A percentile compares a stretch with the other conserved stretches of the same genome.
These are phyloP conservation scores for Tinea trinotella DNA, from an alignment of 2,888 invertebrate species.

Conservation along the genomic window DNA sequence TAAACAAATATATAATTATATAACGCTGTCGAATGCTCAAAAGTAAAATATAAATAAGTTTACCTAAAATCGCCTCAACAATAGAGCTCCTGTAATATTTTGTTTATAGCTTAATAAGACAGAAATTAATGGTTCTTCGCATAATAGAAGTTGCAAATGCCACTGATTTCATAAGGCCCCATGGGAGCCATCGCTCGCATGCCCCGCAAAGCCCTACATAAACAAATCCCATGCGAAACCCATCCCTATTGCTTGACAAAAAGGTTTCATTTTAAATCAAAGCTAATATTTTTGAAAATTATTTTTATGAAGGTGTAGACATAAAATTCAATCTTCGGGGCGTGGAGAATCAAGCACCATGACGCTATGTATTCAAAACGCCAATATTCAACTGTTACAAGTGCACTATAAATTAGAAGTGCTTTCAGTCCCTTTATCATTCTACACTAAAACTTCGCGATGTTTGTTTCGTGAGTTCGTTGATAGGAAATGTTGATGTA, in stretches of 20 bases:
- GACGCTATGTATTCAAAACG: conserved; percentile 69
- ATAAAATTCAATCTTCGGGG: conserved; percentile 70
- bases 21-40: too few relatives aligned
- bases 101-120: conserved; percentile 68
- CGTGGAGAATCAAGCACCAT: conserved; percentile 70
- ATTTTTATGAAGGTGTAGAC: conserved; percentile 42
- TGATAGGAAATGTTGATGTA: conserved; percentile 50
- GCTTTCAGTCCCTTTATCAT: conserved; percentile 50
- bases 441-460: conserved; percentile 43
- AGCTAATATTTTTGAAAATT: background rate
- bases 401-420: conserved; percentile 60
- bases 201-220: conserved; percentile 46
- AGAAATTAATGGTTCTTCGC: conserved; percentile 70
- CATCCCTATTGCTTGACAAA: background rate
- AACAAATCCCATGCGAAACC: background rate
- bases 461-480: conserved; percentile 27
- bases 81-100: conserved; percentile 32
- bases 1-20: too few relatives aligned
- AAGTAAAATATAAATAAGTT: background rate
- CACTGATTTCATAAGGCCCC: conserved; percentile 77
- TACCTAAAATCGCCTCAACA: background rate
- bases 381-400: conserved; percentile 60
- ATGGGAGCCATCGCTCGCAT: conserved; percentile 66
- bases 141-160: conserved; percentile 77
- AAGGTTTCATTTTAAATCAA: conserved; percentile 7